These are phyloP conservation scores for Cairina moschata DNA, from an alignment of 2,113 vertebrate genomes.

Conservation along the genomic window DNA sequence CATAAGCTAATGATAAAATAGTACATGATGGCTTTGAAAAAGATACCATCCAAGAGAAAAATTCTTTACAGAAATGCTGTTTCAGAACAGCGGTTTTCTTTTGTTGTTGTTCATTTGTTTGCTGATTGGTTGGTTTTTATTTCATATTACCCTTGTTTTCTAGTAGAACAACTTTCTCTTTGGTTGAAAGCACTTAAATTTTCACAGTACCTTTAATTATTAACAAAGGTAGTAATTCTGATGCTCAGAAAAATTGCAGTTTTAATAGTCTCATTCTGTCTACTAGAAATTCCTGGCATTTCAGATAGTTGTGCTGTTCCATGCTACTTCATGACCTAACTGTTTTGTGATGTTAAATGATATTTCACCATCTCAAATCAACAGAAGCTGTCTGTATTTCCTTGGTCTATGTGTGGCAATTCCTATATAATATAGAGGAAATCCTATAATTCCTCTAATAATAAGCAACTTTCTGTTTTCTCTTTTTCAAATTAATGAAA, in stretches of 20 bases:
- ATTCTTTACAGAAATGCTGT: conserved; percentile 7
- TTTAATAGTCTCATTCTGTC: neutral
- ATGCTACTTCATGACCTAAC: neutral
- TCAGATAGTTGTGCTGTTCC: neutral
- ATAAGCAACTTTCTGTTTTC: neutral
- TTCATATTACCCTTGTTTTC: neutral
- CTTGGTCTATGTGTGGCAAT: neutral
- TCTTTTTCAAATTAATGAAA: neutral
- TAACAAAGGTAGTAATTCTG: neutral
- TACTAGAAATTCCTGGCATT: neutral
- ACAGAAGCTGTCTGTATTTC: neutral
- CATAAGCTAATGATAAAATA: conserved; percentile 72
- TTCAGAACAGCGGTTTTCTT: neutral
- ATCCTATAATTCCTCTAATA: neutral
- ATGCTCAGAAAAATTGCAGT: neutral
- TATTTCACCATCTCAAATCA: neutral
- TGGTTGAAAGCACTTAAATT: neutral
- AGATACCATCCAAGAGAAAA: conserved; percentile 27
- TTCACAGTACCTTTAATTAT: neutral
- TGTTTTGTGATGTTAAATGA: neutral
- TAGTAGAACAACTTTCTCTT: neutral
- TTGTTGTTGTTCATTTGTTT: no score
- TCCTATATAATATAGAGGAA: no score
- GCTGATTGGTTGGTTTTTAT: no score
- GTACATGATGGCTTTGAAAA: conserved; percentile 21